Base-by-base conservation (phyloP, 2,113 vertebrate genomes). In the Phylloscopus trochiloides region DNA sequence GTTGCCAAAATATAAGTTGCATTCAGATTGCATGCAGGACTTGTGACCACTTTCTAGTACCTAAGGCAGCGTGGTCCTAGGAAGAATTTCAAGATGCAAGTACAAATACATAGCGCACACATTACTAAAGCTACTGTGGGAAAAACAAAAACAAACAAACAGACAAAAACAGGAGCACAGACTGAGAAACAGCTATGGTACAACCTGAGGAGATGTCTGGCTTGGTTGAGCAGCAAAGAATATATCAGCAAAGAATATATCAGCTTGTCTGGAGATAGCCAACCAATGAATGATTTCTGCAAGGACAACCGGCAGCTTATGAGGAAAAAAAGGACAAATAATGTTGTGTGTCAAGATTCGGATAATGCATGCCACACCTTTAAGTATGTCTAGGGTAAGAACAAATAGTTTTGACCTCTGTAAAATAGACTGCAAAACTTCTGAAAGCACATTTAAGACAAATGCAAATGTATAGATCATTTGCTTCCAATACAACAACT, bases 401-500 rank as follows among this genome's bases (percentile, higher is more conserved):
- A 8, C 15, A 74, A 47, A 18, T 38, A 78, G 57, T 72, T 96
- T 77, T 92, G 45, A 73, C 42, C 45, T 45, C 17, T 18, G 11
- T 66, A 48, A 0, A 3, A 73, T 65, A 31, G 4, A 14, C 6
- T 81, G 62, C 48, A 80, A 89, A 74, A 31, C 25, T 52, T 52
- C 40, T 52, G 42, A 88, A 92, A 94, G 79, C 21, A 7, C 25
- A 29, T 68, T n/a, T 84, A 63, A 43, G 75, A 59, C 36, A 36
- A 36, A 36, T 36, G 36, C 36, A 36, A 96, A 94, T 79, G 86
- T 88, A 75, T 26, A 17, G 57, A 58, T 59, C 13, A 74, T 93
- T 88, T 88, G 6, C 42, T 96, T 94, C 78, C 82, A 51, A 47
- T 92, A 73, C 67, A 71, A 86, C 50, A 92, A 55, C 66, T 62